Evolutionary conservation across 2,113 vertebrate genomes (phyloP).

Genomic region (Rhea americana): DNA sequence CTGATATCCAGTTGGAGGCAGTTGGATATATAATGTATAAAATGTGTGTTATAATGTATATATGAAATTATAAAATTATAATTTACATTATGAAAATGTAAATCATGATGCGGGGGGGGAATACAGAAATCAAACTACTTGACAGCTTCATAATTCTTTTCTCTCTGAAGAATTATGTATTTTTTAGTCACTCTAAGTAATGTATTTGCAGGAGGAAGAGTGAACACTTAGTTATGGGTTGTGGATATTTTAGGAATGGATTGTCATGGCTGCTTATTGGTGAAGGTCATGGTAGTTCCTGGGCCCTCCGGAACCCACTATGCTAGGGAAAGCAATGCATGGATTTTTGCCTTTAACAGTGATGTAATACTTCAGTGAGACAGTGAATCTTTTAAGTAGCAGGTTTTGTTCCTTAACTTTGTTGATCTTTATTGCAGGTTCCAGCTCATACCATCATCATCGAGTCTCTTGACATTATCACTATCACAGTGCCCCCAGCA

Average conservation of each 20-base stretch:
- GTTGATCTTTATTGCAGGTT: constrained; percentile 73
- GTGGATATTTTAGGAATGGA: background rate
- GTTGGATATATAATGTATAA: background rate
- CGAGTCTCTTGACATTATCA: constrained; percentile 96
- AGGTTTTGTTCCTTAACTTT: background rate
- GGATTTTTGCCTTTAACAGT: background rate
- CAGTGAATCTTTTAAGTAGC: background rate
- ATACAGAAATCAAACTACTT: background rate
- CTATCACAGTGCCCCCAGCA: constrained; percentile 96
- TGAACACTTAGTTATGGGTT: background rate
- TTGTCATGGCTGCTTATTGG: background rate
- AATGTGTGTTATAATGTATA: too few species aligned
- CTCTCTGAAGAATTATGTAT: background rate
- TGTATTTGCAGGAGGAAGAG: background rate
- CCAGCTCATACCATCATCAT: constrained; percentile 87
- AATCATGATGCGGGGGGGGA: background rate
- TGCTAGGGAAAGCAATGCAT: background rate
- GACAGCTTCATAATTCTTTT: background rate
- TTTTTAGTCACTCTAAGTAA: background rate
- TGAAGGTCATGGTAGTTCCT: background rate
- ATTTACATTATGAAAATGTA: background rate
- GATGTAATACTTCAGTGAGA: background rate
- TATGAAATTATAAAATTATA: too few species aligned
- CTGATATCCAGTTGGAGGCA: background rate
- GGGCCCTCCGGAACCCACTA: background rate